Percentiles rank a stretch among this genome's conserved stretches.
These are phyloP conservation scores for Glossophaga mutica DNA, from an alignment of 2,797 vertebrate species.

Conservation along the genomic window DNA sequence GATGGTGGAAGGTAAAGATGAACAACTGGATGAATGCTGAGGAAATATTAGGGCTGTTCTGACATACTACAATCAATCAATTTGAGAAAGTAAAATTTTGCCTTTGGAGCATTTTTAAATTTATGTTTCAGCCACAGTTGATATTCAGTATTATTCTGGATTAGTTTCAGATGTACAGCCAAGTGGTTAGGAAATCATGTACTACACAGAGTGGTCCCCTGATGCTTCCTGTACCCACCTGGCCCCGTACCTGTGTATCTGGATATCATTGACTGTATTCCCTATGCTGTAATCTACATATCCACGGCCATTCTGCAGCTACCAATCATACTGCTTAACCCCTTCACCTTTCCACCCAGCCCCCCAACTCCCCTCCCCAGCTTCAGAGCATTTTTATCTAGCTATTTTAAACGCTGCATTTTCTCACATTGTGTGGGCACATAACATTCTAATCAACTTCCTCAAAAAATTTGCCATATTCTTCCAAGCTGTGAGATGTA, in stretches of 20 bases:
- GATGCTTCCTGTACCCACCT: background rate
- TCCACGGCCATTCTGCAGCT: background rate
- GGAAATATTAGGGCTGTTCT: background rate
- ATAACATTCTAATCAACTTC: conserved; percentile 12
- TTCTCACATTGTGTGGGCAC: background rate
- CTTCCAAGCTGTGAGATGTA: background rate
- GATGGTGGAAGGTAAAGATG: conserved; percentile 13
- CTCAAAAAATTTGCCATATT: background rate
- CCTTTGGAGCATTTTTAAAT: background rate
- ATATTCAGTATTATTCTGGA: background rate
- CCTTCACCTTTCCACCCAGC: background rate
- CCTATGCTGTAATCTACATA: background rate
- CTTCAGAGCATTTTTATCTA: background rate
- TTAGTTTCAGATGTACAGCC: background rate
- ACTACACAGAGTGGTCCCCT: background rate
- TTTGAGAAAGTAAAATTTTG: background rate
- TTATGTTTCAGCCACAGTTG: background rate
- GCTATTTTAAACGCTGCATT: background rate
- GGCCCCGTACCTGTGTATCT: background rate
- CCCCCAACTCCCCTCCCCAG: background rate
- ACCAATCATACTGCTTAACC: background rate
- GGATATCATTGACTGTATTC: background rate
- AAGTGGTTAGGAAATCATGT: background rate
- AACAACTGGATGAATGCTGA: background rate
- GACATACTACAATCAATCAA: background rate